Evolutionary conservation across 2,888 invertebrate genomes (phyloP), one percentile per base, ranked within the genome.

Genomic region (Hypolimnas misippus): DNA sequence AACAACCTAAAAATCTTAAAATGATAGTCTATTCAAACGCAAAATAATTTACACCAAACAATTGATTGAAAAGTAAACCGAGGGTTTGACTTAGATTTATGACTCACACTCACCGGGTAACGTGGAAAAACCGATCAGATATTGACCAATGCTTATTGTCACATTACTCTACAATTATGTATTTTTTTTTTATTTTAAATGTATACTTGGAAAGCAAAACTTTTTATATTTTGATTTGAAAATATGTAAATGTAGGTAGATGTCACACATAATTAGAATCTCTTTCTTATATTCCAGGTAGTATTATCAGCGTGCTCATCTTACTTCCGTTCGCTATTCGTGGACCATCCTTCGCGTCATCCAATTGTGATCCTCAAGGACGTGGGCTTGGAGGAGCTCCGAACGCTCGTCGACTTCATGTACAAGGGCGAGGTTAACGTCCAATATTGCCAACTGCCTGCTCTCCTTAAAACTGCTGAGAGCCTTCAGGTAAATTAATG

Each of bases 341-440:
- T 97, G 92, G 97, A 97, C 93, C 97, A 98, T 88, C 97, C 97
- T 76, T 96, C 97, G 89, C 95, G 96, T 76, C 97, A 98, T 89
- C 97, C 97, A 80, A 98, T 98, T 87, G 97, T 98, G 88, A 97
- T 98, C 89, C 94, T 98, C 81, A 97, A 97, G 93, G 97, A 98
- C 97, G 97, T 97, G 84, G 96, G 96, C 82, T 96, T 97, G 89
- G 94, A 96, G 84, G 97, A 97, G 93, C 93, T 98, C 83, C 94
- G 97, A 87, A 97, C 97, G 76, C 95, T 98, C 84, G 96, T 98
- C 87, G 97, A 97, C 94, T 98, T 97, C 95, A 98, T 98, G 97
- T 98, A 98, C 94, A 96, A 97, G 92, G 97, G 97, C 83, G 97
- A 98, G 93, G 97, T 98, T 79, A 97, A 97, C 95, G 97, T 98